Conservation (phyloP, 1,140 invertebrate genomes). For the Drosophila funebris region DNA sequence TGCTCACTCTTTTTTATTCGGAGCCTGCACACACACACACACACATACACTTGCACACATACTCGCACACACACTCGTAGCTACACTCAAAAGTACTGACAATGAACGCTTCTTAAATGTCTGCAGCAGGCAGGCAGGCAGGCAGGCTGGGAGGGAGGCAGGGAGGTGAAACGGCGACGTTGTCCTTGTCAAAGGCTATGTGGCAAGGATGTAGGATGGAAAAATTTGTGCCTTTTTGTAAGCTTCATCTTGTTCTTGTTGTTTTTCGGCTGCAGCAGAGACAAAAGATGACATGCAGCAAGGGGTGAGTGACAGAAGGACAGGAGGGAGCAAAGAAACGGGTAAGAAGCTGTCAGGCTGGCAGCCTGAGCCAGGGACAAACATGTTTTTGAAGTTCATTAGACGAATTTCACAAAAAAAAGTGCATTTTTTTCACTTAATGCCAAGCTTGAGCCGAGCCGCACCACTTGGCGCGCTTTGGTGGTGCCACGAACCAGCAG, state of each 20-base stretch:
- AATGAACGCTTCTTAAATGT: conserved; percentile 82
- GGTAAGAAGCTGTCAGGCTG: conserved; percentile 43
- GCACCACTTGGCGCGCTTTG: conserved; percentile 53
- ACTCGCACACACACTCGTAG: conserved; percentile 23
- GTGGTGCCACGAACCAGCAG: too few species aligned
- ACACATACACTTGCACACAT: conserved; percentile 17
- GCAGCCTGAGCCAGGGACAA: conserved; percentile 55
- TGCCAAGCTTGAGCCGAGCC: conserved; percentile 60
- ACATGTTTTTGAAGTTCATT: conserved; percentile 83
- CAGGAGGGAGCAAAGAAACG: neutral
- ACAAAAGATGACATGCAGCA: conserved; percentile 76
- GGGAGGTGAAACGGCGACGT: conserved; percentile 49
- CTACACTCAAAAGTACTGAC: conserved; percentile 50
- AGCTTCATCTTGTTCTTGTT: conserved; percentile 30
- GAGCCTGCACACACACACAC: conserved; percentile 21
- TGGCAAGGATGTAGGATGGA: conserved; percentile 63
- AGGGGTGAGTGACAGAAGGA: conserved; percentile 33
- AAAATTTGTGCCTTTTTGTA: conserved; percentile 56
- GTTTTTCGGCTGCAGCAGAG: conserved; percentile 65
- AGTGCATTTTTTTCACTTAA: conserved; percentile 70
- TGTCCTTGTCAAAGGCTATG: conserved; percentile 72
- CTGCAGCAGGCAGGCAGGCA: conserved; percentile 68
- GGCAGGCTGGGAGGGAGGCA: too few species aligned
- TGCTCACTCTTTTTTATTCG: conserved; percentile 40
- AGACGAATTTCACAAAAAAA: conserved; percentile 72